Conservation (phyloP, 2,113 vertebrate genomes). For the Ptilorrhoa leucosticta region DNA sequence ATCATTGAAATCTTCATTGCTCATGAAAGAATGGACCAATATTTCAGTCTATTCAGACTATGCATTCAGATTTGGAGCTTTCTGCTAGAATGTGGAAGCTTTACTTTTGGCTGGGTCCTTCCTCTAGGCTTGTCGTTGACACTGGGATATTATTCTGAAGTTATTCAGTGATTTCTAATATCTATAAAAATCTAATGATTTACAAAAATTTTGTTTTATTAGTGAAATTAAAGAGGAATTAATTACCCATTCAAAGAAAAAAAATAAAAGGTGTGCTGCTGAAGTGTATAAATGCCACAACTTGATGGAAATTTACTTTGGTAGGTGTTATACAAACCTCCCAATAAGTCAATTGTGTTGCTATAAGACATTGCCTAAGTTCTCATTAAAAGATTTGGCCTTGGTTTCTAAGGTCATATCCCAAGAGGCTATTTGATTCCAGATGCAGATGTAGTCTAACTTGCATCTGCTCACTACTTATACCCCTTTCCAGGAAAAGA, state of each 20-base stretch:
- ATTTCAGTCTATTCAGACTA: background rate
- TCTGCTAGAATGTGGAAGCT: background rate
- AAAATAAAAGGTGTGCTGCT: background rate
- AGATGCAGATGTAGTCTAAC: background rate
- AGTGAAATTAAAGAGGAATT: background rate
- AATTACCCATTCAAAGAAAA: background rate
- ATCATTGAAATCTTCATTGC: background rate
- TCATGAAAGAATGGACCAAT: background rate
- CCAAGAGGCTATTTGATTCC: background rate
- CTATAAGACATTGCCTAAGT: background rate
- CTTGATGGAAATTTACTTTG: background rate
- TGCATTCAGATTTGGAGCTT: background rate
- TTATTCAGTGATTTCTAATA: background rate
- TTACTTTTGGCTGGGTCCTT: background rate
- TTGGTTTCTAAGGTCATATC: background rate
- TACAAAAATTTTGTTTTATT: background rate
- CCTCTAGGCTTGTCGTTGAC: background rate
- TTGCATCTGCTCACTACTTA: background rate
- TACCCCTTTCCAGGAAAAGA: background rate
- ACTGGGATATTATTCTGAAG: background rate
- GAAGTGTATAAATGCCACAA: background rate
- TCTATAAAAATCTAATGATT: background rate
- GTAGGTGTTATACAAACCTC: background rate
- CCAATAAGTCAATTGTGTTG: background rate
- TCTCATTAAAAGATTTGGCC: conserved; percentile 24